A percentile compares a stretch with the other conserved stretches of the same genome.
phyloP scores from a whole-genome alignment of 2,888 invertebrate genomes.

The Atethmia centrago region DNA sequence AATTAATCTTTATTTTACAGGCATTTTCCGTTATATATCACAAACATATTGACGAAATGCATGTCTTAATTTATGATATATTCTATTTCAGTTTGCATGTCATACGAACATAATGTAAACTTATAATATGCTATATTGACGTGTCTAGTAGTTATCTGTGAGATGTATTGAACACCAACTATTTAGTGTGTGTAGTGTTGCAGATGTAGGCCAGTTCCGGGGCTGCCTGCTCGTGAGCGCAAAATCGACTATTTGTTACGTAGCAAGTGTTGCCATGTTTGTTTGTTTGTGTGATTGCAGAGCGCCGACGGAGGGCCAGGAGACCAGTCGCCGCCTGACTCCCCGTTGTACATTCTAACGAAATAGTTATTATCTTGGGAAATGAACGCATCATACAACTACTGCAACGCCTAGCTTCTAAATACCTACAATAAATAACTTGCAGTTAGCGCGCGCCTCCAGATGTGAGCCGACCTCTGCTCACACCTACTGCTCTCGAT shows the following conservation, averaged over 20 bases:
- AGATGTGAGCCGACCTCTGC: constrained; percentile 46
- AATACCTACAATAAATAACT: constrained; percentile 77
- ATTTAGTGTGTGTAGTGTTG: constrained; percentile 88
- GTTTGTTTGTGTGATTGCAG: constrained; percentile 89
- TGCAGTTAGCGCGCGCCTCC: constrained; percentile 51
- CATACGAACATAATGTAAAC: constrained; percentile 49
- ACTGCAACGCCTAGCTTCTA: constrained; percentile 55
- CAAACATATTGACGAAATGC: constrained; percentile 63
- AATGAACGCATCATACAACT: constrained; percentile 66
- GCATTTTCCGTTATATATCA: constrained; percentile 68
- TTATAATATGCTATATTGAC: constrained; percentile 60
- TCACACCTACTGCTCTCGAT: constrained; percentile 11
- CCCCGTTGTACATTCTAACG: constrained; percentile 81
- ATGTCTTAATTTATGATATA: constrained; percentile 71
- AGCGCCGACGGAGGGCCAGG: constrained; percentile 74
- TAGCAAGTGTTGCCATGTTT: constrained; percentile 87
- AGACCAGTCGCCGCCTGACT: constrained; percentile 76
- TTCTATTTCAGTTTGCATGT: constrained; percentile 82
- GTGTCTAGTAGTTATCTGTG: constrained; percentile 66
- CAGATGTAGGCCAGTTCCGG: constrained; percentile 87
- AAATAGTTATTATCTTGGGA: constrained; percentile 68
- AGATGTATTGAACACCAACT: constrained; percentile 68
- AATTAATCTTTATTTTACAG: constrained; percentile 78
- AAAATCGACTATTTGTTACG: constrained; percentile 65
- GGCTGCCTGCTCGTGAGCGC: constrained; percentile 80